Conservation (phyloP, 2,797 vertebrate species). For the Xiphophorus birchmanni region DNA sequence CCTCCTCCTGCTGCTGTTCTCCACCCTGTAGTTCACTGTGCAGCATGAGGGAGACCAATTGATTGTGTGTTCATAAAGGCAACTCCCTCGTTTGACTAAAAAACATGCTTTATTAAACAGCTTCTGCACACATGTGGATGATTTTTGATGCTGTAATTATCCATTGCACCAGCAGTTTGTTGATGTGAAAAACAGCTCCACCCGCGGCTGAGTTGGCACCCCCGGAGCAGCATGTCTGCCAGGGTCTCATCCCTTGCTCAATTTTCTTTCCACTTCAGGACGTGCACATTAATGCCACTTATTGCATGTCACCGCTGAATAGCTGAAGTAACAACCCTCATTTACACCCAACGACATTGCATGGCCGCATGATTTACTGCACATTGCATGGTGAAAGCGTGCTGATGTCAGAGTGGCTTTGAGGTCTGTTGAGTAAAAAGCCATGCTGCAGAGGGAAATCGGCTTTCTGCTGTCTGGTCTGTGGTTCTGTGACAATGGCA, state of each 20-base stretch:
- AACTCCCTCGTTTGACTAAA: conserved; percentile 48
- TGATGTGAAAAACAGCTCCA: conserved; percentile 46
- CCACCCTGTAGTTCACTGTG: conserved; percentile 63
- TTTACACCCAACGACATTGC: conserved; percentile 72
- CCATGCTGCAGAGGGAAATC: conserved; percentile 31
- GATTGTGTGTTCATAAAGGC: conserved; percentile 71
- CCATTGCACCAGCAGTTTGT: conserved; percentile 46
- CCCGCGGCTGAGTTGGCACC: conserved; percentile 46
- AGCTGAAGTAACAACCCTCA: conserved; percentile 53
- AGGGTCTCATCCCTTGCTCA: conserved; percentile 29
- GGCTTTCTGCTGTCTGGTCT: conserved; percentile 12
- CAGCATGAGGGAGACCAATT: conserved; percentile 89
- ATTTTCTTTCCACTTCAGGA: conserved; percentile 46
- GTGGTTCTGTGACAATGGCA: conserved; percentile 21
- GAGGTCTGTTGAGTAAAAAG: conserved; percentile 34
- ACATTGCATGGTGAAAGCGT: conserved; percentile 83
- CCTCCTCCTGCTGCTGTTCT: conserved; percentile 77
- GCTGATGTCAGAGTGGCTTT: conserved; percentile 36
- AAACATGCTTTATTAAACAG: conserved; percentile 65
- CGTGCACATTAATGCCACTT: conserved; percentile 81
- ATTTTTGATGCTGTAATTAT: conserved; percentile 59
- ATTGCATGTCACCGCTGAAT: conserved; percentile 74
- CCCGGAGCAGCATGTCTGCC: conserved; percentile 43
- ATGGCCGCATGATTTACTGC: conserved; percentile 88
- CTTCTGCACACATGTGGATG: conserved; percentile 57